phyloP scores from a whole-genome alignment of 2,797 vertebrate genomes.

The Sebastes cheni region DNA sequence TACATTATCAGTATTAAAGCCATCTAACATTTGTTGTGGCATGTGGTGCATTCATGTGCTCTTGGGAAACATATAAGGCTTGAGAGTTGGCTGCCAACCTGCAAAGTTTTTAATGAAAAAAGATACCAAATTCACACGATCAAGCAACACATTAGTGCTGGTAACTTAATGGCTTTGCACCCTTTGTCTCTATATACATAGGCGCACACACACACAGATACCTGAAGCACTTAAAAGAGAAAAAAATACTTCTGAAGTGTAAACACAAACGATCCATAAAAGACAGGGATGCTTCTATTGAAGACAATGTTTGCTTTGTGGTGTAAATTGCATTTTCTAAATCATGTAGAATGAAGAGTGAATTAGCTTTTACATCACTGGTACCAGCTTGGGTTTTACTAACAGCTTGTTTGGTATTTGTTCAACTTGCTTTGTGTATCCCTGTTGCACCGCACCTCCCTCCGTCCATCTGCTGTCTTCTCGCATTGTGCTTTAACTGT shows the following conservation, averaged over 20 bases:
- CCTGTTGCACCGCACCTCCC: background rate
- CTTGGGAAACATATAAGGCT: background rate
- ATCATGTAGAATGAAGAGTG: background rate
- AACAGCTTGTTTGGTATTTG: slow-evolving; percentile 53
- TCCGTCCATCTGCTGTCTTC: slow-evolving; percentile 39
- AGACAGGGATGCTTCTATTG: background rate
- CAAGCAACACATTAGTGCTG: background rate
- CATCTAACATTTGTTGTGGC: background rate
- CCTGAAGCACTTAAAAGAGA: background rate
- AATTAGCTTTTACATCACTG: background rate
- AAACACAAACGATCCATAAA: background rate
- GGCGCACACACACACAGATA: too few species aligned
- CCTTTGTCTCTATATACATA: too few species aligned
- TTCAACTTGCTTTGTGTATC: slow-evolving; percentile 30
- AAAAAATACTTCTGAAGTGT: background rate
- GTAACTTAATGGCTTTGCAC: background rate
- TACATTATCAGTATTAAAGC: background rate
- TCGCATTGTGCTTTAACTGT: slow-evolving; percentile 62
- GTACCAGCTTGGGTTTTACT: slow-evolving; percentile 41
- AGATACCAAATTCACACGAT: background rate
- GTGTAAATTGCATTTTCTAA: background rate
- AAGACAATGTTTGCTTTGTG: background rate
- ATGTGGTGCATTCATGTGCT: background rate
- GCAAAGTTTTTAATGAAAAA: background rate
- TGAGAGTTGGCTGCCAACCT: background rate